A percentile compares a stretch with the other conserved stretches of the same genome.
phyloP scores from a whole-genome alignment of 2,888 invertebrate genomes.

The Pandemis corylana region DNA sequence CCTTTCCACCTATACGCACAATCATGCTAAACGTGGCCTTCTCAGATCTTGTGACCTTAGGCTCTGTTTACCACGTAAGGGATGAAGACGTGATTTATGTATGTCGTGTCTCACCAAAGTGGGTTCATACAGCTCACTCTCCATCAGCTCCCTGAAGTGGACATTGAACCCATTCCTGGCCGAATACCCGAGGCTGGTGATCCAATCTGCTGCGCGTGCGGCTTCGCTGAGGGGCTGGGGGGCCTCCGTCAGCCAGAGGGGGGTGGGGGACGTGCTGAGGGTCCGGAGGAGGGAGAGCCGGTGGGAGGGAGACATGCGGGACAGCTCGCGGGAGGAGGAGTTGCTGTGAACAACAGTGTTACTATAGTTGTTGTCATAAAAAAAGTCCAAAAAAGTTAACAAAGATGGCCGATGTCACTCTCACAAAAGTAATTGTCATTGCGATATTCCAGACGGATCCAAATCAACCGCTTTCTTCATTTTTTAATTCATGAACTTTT shows the following conservation, averaged over 20 bases:
- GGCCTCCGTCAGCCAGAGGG: constrained; percentile 73
- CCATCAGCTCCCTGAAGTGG: constrained; percentile 87
- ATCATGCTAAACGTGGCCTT: background rate
- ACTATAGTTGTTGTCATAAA: too few relatives aligned
- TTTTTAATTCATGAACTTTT: too few relatives aligned
- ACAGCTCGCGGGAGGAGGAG: constrained; percentile 68
- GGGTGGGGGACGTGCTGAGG: constrained; percentile 62
- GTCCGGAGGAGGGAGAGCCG: constrained; percentile 60
- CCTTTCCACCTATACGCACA: too few relatives aligned
- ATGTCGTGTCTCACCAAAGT: constrained; percentile 83
- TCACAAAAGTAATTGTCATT: too few relatives aligned
- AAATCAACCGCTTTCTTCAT: too few relatives aligned
- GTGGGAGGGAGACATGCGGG: constrained; percentile 66
- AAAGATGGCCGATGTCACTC: too few relatives aligned
- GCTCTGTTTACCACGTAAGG: too few relatives aligned
- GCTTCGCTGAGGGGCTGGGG: constrained; percentile 58
- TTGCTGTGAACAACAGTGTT: constrained; percentile 56
- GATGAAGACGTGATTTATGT: too few relatives aligned
- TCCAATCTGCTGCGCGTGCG: constrained; percentile 88
- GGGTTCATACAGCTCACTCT: constrained; percentile 86
- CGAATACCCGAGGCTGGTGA: constrained; percentile 89
- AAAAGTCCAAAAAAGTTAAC: too few relatives aligned
- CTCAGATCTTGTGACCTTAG: too few relatives aligned
- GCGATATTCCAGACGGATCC: too few relatives aligned
- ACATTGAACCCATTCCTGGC: constrained; percentile 90